Conservation (phyloP, 2,888 invertebrate genomes). For the Noctua janthina region DNA sequence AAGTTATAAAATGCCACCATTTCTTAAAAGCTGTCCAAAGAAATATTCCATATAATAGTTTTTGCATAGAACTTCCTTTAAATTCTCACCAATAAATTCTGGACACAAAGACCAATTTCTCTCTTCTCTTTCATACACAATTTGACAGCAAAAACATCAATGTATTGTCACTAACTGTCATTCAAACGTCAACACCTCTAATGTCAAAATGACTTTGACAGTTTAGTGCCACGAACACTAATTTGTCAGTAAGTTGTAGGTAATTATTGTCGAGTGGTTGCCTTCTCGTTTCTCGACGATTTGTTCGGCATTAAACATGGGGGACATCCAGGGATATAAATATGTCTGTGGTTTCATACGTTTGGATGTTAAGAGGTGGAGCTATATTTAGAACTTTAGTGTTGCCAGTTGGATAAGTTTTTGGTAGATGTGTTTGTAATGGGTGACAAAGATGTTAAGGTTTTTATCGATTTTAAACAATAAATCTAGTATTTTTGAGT, state of each 20-base stretch:
- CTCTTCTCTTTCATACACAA: conserved; percentile 5
- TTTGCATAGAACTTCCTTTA: not conserved
- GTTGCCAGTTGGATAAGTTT: conserved; percentile 33
- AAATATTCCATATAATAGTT: not conserved
- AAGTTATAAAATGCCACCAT: not conserved
- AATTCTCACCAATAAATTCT: not conserved
- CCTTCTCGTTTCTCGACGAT: conserved; percentile 45
- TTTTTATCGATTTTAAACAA: not conserved
- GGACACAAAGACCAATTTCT: conserved; percentile 19
- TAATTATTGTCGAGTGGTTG: conserved; percentile 52
- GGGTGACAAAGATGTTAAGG: not conserved
- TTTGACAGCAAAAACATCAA: conserved; percentile 24
- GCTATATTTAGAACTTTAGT: conserved; percentile 48
- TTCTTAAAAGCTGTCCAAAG: not conserved
- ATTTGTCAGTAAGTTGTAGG: conserved; percentile 57
- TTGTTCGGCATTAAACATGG: conserved; percentile 51
- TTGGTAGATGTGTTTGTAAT: not conserved
- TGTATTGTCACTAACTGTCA: conserved; percentile 31
- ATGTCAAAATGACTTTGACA: conserved; percentile 41
- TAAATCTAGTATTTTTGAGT: not conserved
- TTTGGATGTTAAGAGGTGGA: conserved; percentile 51
- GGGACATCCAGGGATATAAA: conserved; percentile 44
- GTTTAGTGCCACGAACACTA: conserved; percentile 45
- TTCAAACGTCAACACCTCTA: conserved; percentile 37
- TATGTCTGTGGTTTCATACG: conserved; percentile 47